These are phyloP conservation scores for Tympanoctomys barrerae DNA, from an alignment of 2,797 vertebrate species.

Conservation along the genomic window DNA sequence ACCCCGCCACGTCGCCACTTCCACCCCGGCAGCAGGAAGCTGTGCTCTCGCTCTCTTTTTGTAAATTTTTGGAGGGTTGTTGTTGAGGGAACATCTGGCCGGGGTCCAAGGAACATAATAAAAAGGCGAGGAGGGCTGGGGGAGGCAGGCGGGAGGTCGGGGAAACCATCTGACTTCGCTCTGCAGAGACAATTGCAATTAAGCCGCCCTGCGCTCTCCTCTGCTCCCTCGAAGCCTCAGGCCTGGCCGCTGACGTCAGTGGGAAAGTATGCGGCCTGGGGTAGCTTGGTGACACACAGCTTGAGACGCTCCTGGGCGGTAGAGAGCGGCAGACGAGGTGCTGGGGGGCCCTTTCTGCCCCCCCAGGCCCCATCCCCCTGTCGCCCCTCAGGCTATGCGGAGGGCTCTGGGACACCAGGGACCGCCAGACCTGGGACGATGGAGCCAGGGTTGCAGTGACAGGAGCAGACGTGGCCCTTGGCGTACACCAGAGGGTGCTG, in stretches of 20 bases:
- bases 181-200: conserved; percentile 86
- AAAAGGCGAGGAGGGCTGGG: conserved; percentile 10
- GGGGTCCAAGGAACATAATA: conserved; percentile 78
- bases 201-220: conserved; percentile 66
- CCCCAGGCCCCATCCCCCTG: accelerated
- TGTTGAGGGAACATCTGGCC: conserved; percentile 88
- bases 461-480: accelerated
- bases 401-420: too few relatives aligned
- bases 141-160: conserved; percentile 54
- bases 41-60: conserved; percentile 53
- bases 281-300: conserved; percentile 38
- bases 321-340: accelerated
- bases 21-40: conserved; percentile 72
- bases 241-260: conserved; percentile 88
- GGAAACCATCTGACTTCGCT: conserved; percentile 87
- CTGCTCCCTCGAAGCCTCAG: conserved; percentile 77
- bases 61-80: conserved; percentile 72
- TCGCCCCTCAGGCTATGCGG: not conserved
- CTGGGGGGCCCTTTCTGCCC: accelerated
- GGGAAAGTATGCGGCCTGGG: conserved; percentile 88
- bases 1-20: conserved; percentile 61
- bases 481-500: not conserved
- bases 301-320: not conserved
- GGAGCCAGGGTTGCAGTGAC: not conserved
- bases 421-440: not conserved